Base-by-base conservation (phyloP, 2,888 invertebrate genomes). In the Tinea pellionella region DNA sequence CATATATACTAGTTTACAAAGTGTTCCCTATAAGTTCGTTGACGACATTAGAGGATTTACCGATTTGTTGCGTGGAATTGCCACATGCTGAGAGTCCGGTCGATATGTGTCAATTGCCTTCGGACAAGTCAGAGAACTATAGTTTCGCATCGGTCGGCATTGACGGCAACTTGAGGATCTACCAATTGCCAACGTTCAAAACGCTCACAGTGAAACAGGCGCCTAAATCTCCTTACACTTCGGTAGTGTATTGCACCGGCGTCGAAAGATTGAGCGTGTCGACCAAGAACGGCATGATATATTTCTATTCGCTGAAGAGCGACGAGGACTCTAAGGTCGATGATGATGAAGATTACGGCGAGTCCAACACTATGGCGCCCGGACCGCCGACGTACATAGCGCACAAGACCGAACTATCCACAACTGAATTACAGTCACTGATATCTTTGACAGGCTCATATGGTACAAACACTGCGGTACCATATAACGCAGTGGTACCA, bases 401-500 rank as follows among this genome's bases (percentile, higher is more conserved):
- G 12, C 89, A 91, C 69, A 91, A 91, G 70, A 71, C 82, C 37
- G 89, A 89, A 62, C 71, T 92, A 37, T 85, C 89, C 0, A 73
- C 87, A 53, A 74, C 80, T n/a, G 92, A 92, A 69, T 78, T 95
- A 65, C 90, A 91, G 65, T 85, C 89, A 12, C 84, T 97, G 59
- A 92, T 94, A 67, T 89, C 91, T 43, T 78, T 97, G 61, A 95
- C 94, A 1, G 91, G 92, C 63, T 94, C 94, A 69, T 94, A 95
- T 64, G 90, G 90, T 16, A 80, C 79, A 30, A 87, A 84, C 63
- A 80, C 80, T 8, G 81, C 88, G 24, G 83, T 88, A 62, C 88
- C 88, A 56, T 97, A 95, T 74, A 92, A 94, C 60, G 96, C 96
- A 0, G 96, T 96, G 13, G 96, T 96, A 2, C 96, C 97, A 0